phyloP scores from a whole-genome alignment of 2,113 vertebrate species.

The Acrocephalus kingi region DNA sequence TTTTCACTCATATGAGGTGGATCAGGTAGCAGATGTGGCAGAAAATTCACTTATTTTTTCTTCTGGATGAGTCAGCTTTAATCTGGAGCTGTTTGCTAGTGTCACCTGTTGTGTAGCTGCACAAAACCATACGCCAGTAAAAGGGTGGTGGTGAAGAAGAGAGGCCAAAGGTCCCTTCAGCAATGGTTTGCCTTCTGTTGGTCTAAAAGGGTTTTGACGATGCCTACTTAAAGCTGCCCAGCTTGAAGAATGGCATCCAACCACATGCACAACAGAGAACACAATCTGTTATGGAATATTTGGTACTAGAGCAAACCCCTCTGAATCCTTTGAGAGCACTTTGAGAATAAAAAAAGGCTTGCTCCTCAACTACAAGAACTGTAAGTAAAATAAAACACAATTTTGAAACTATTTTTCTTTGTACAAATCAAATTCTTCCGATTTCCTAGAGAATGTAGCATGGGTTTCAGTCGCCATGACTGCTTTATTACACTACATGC shows the following conservation, averaged over 20 bases:
- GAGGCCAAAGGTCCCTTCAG: neutral
- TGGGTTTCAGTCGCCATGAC: neutral
- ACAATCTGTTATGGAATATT: neutral
- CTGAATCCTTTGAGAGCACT: neutral
- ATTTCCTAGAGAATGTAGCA: neutral
- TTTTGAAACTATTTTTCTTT: neutral
- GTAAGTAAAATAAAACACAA: neutral
- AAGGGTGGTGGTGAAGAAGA: neutral
- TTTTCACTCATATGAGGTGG: neutral
- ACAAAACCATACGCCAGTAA: rapidly evolving
- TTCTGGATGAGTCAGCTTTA: neutral
- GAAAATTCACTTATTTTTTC: neutral
- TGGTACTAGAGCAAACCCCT: neutral
- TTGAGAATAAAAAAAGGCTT: neutral
- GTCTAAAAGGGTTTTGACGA: neutral
- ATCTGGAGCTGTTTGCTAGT: neutral
- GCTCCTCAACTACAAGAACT: neutral
- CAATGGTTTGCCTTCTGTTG: neutral
- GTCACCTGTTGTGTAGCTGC: neutral
- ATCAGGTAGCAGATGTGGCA: neutral
- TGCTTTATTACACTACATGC: neutral
- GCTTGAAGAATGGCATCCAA: neutral
- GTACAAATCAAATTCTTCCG: neutral
- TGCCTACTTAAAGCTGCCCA: neutral
- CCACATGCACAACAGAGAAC: neutral